Evolutionary conservation across 2,888 invertebrate species (phyloP), one percentile per base, ranked within the genome.

Genomic region (Tethea ocularis): DNA sequence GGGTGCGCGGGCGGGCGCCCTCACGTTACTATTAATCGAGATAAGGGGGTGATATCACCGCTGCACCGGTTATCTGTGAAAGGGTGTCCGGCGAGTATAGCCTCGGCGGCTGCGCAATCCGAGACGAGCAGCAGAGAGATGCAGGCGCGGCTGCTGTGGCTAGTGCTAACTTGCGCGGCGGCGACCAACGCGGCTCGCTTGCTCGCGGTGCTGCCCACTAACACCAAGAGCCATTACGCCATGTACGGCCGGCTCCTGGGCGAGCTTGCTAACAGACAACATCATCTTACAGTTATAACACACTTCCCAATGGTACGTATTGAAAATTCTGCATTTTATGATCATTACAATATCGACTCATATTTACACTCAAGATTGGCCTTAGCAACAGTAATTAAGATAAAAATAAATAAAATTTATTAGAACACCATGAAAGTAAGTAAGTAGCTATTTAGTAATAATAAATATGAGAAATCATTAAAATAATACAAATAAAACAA

Each of bases 141-240:
- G 91, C 89, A 83, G 86, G 84, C 87, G 88, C 77, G 77, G 82
- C 63, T 84, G 72, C 65, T 78, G 73, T 83, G 80, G 77, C 64
- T 83, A 67, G 75, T 78, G 67, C 60, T 86, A 68, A 66, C 67
- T 66, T 80, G 77, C 72, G 83, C 70, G 70, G 77, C 77, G 61
- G 77, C 75, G 61, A 82, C 78, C 61, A 74, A 80, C 52, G 85
- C 88, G 58, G 93, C 93, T 36, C 83, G 89, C 20, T 73, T 94
- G 38, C 83, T 94, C 41, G 93, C 86, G 62, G 88, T 93, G 52
- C 78, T 94, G 69, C 93, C 93, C 23, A 93, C 93, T 53, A 91
- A 93, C 82, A 93, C 93, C 52, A 88, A 89, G 71, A 94, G 94
- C 78, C 94, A 94, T 78, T 87, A 91, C 66, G 93, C 93, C 59